These are phyloP conservation scores for Thera britannica DNA, from an alignment of 2,888 invertebrate species.

Conservation along the genomic window DNA sequence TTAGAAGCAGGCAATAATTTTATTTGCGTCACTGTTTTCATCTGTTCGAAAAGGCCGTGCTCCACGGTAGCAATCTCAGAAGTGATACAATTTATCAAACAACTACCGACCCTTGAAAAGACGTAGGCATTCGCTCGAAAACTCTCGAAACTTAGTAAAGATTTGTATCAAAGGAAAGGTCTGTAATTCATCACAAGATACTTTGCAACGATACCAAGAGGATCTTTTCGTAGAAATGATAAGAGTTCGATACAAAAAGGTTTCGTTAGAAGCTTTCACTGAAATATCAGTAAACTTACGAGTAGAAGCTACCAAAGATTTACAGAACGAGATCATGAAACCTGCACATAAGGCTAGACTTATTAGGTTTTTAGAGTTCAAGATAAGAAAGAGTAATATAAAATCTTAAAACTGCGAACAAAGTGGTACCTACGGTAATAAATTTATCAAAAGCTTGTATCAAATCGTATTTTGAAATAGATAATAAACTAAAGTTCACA, in stretches of 20 bases:
- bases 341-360: too few relatives aligned
- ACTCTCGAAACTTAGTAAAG: slow-evolving; percentile 31
- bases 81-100: slow-evolving; percentile 19
- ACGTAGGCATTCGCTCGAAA: slow-evolving; percentile 28
- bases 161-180: slow-evolving; percentile 33
- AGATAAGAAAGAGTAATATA: too few relatives aligned
- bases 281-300: neutral
- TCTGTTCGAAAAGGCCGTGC: neutral
- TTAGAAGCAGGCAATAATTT: neutral
- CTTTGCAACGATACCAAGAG: slow-evolving; percentile 31
- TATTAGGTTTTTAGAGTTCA: too few relatives aligned
- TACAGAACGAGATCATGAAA: too few relatives aligned
- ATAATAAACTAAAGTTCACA: slow-evolving; percentile 32
- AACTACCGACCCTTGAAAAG: slow-evolving; percentile 23
- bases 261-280: neutral
- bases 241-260: slow-evolving; percentile 9
- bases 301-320: neutral
- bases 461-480: slow-evolving; percentile 10
- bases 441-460: neutral
- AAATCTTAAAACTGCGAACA: neutral
- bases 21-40: neutral
- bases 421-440: too few relatives aligned
- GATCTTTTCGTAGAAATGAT: slow-evolving; percentile 24
- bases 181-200: slow-evolving; percentile 33
- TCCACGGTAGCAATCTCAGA: slow-evolving; percentile 6